Evolutionary conservation across 2,797 vertebrate species (phyloP), one percentile per base, ranked within the genome.

Genomic region (Sylvia borin): DNA sequence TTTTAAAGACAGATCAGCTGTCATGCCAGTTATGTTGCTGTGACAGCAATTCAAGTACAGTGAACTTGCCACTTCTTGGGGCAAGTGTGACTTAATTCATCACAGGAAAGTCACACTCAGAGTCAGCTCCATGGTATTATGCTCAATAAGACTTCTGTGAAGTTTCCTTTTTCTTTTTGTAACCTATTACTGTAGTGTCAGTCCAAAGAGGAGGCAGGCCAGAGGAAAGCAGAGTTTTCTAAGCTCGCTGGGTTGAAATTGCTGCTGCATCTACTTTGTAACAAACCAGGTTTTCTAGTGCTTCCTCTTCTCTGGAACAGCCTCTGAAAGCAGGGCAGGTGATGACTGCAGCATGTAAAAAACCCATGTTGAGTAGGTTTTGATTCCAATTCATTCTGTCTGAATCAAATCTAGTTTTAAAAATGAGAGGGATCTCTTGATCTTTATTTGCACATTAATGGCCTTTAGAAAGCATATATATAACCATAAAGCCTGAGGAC

Each of bases 11-110:
- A 73, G 57, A 92, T 86, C 53, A 92, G 72, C 54, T 96, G 65
- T 96, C 70, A 19, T 90, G 83, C 90, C 79, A 77, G 55, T 65
- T 84, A 32, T n/a, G 36, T 92, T 97, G 91, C 75, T 78, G 62
- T 96, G 74, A 95, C 47, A 94, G 48, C 79, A 92, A 48, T 96
- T 94, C 80, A 78, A 65, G 48, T 51, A 34, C 62, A 57, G 58
- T 83, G 80, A 92, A 47, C 43, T 95, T 86, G 65, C 65, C 84
- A 80, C 48, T 83, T 97, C 83, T 85, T 91, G 31, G 80, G 85
- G 36, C 74, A 50, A 36, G 8, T 15, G 70, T 95, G 85, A 87
- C 57, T 96, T 96, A 73, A 90, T 80, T 87, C 40, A 31, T 92
- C 53, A 22, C 78, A 78, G 79, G 65, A 85, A 60, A 87, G 74